Conservation (phyloP, 1,140 invertebrate species). For the Planococcus citri region DNA sequence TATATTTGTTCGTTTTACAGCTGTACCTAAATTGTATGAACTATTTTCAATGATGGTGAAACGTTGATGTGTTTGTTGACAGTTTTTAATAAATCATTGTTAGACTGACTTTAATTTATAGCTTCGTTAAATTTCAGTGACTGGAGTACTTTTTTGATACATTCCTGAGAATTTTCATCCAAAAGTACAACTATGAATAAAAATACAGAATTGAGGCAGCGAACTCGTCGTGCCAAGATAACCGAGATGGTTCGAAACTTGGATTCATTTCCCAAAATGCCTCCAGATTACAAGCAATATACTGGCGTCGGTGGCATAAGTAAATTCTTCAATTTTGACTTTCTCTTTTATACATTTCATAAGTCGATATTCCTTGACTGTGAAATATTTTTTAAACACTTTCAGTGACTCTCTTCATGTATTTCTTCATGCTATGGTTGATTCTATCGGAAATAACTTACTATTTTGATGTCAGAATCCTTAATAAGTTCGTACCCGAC, state of each 20-base stretch:
- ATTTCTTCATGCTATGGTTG: slow-evolving; percentile 62
- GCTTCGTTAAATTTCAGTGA: too few relatives aligned
- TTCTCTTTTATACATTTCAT: not conserved
- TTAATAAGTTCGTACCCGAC: slow-evolving; percentile 82
- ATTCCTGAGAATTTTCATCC: too few relatives aligned
- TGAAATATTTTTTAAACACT: slow-evolving; percentile 22
- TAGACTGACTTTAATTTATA: too few relatives aligned
- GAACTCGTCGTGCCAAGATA: not conserved
- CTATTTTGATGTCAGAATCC: slow-evolving; percentile 64
- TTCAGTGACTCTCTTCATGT: slow-evolving; percentile 68
- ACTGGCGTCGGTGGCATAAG: not conserved
- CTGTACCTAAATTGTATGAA: too few relatives aligned
- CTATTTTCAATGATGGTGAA: too few relatives aligned
- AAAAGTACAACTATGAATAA: not conserved
- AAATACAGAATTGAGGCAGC: not conserved
- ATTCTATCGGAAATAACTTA: slow-evolving; percentile 73
- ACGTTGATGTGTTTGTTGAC: too few relatives aligned
- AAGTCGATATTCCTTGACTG: not conserved
- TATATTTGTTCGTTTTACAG: too few relatives aligned
- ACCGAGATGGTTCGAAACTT: not conserved
- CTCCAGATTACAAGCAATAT: not conserved
- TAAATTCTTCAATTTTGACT: not conserved
- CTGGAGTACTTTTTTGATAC: too few relatives aligned
- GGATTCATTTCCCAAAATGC: slow-evolving; percentile 11
- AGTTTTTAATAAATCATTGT: too few relatives aligned